These are phyloP conservation scores for Passerina amoena DNA, from an alignment of 2,113 vertebrate species.

Conservation along the genomic window DNA sequence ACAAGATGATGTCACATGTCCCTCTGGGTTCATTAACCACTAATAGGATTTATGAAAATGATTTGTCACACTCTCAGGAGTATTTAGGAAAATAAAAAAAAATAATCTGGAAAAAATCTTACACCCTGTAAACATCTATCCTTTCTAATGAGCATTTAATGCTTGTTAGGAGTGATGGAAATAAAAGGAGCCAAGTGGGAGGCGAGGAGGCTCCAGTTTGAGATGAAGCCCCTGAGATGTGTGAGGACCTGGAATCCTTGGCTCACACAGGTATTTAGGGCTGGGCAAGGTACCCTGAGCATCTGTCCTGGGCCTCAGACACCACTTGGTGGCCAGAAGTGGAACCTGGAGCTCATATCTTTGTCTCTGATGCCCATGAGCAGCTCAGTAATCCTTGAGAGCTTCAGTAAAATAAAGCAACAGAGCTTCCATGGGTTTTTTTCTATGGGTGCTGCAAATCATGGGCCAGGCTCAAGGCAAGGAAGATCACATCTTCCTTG, in stretches of 20 bases:
- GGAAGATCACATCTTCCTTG: neutral
- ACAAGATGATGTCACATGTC: neutral
- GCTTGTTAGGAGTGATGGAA: neutral
- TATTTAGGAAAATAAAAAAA: neutral
- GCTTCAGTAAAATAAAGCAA: neutral
- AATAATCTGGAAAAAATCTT: neutral
- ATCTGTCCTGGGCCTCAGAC: neutral
- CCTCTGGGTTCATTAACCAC: neutral
- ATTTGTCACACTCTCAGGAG: neutral
- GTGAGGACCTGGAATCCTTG: neutral
- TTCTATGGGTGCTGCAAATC: neutral
- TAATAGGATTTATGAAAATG: neutral
- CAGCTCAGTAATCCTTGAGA: neutral
- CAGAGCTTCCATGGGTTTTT: neutral
- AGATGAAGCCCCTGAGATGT: neutral
- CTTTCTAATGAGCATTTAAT: neutral
- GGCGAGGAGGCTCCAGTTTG: rapidly evolving
- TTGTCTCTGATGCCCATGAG: neutral
- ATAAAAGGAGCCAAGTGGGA: neutral
- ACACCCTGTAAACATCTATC: neutral
- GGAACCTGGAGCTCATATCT: neutral
- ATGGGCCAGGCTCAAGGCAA: neutral
- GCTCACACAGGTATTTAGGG: neutral
- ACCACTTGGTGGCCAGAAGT: neutral
- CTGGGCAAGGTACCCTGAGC: neutral